Evolutionary conservation across 2,888 invertebrate genomes (phyloP), one percentile per base, ranked within the genome.

Genomic region (Margaritifera margaritifera): DNA sequence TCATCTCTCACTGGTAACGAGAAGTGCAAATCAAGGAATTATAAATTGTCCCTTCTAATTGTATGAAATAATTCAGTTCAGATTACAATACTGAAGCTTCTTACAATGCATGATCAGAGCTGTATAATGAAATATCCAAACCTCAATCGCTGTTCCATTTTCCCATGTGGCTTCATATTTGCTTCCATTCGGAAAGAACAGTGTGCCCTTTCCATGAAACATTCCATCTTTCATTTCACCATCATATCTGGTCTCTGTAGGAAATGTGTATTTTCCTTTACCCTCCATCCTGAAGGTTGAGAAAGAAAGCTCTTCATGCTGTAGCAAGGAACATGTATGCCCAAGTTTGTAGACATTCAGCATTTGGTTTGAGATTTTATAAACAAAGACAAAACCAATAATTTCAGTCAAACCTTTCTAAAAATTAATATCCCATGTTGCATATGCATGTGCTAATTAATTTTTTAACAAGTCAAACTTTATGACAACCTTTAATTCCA

Each of bases 161-260:
- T 89, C 83, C 93, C 94, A 95, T 4, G 87, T 89, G 0, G 94
- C 94, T 20, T 91, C 91, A 56, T 94, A 90, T 72, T 92, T 91
- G 68, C 92, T 92, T 0, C 93, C 94, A 76, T 91, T 92, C 0
- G 92, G 92, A 85, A 93, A 94, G 75, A 85, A 91, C 62, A 94
- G 88, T 24, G 91, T 91, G 0, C 94, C 95, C 1, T 89, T 84
- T 0, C 94, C 94, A 79, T 94, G 93, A 85, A 94, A 94, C 91
- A 92, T 91, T 0, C 94, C 94, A 83, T 94, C 93, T 74, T 91
- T 91, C 80, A 94, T 92, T 50, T 92, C 90, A 4, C 95, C 94
- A 75, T 92, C 91, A 85, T 94, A 90, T 63, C 79, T 69, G 1
- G 90, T 90, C 60, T 87, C 88, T 61, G 89, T 90, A 2, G 89